Conservation (phyloP, 2,888 invertebrate genomes). For the Rhagonycha lutea region DNA sequence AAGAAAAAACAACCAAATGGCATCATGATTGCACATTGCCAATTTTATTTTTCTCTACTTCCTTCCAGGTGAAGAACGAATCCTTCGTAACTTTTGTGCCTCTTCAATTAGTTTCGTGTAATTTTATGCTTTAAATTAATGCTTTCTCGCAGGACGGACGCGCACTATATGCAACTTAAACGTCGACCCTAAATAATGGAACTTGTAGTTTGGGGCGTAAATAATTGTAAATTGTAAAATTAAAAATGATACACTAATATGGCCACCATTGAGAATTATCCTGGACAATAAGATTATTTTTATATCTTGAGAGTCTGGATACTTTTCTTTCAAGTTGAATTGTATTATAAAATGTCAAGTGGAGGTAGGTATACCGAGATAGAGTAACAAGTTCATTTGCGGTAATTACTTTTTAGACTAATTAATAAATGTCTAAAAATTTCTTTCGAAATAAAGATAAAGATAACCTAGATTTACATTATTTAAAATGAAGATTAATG, state of each 20-base stretch:
- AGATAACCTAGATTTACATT: slow-evolving; percentile 20
- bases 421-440: slow-evolving; percentile 24
- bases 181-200: background rate
- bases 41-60: background rate
- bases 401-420: slow-evolving; percentile 18
- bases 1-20: background rate
- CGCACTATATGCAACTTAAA: background rate
- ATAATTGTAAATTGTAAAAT: background rate
- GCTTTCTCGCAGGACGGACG: background rate
- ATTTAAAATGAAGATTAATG: slow-evolving; percentile 26
- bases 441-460: background rate
- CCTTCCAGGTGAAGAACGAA: background rate
- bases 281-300: background rate
- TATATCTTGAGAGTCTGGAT: background rate
- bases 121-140: background rate
- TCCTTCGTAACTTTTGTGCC: background rate
- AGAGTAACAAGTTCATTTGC: slow-evolving; percentile 11
- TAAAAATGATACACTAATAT: background rate
- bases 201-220: background rate
- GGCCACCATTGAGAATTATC: background rate
- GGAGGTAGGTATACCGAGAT: background rate
- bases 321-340: background rate
- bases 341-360: background rate
- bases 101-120: background rate
- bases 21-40: background rate